phyloP scores from a whole-genome alignment of 2,113 vertebrate species.

The Dromaius novaehollandiae region DNA sequence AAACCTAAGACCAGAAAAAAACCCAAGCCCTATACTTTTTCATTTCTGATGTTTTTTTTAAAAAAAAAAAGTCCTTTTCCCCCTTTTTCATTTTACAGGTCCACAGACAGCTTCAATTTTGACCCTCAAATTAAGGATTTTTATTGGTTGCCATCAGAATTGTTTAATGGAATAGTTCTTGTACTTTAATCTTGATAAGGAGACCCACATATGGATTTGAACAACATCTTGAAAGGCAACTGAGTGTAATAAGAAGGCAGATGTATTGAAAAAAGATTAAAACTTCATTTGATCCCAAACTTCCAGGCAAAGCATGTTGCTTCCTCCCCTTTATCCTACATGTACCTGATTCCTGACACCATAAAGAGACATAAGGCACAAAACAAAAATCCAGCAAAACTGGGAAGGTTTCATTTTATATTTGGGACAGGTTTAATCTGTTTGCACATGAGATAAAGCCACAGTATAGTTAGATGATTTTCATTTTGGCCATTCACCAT shows the following conservation, averaged over 20 bases:
- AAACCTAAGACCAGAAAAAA: not conserved
- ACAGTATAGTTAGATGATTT: not conserved
- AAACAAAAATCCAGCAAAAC: not conserved
- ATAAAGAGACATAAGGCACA: not conserved
- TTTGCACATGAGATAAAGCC: not conserved
- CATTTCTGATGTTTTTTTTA: not conserved
- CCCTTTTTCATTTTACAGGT: not conserved
- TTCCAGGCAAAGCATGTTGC: not conserved
- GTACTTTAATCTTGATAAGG: not conserved
- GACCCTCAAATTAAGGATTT: not conserved
- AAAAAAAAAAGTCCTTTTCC: not conserved
- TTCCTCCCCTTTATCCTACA: not conserved
- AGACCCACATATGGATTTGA: not conserved
- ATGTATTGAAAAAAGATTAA: conserved; percentile 27
- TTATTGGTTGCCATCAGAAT: not conserved
- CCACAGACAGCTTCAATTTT: not conserved
- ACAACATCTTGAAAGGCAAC: not conserved
- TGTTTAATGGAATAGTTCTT: conserved; percentile 1
- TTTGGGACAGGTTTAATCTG: not conserved
- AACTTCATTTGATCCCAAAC: conserved; percentile 12
- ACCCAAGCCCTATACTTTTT: not conserved
- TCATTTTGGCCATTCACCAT: not conserved
- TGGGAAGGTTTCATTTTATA: not conserved
- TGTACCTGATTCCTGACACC: not conserved
- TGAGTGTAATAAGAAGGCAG: not conserved